These are phyloP conservation scores for Neodiprion pinetum DNA, from an alignment of 1,140 invertebrate genomes.

Conservation along the genomic window DNA sequence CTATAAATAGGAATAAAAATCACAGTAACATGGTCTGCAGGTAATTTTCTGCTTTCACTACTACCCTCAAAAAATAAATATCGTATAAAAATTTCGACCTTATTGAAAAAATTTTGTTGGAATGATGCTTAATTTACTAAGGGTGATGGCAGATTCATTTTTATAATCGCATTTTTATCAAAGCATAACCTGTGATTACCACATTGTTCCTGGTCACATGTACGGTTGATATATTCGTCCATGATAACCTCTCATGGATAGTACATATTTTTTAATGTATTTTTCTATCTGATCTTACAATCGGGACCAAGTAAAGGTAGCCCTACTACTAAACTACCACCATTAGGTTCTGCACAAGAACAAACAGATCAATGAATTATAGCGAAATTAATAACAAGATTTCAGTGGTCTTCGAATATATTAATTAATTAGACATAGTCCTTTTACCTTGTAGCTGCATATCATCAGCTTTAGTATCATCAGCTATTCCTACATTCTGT, in stretches of 20 bases:
- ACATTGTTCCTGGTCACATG: constrained; percentile 71
- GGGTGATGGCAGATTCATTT: constrained; percentile 20
- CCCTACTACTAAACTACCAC: constrained; percentile 88
- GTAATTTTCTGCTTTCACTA: not conserved
- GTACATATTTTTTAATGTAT: constrained; percentile 66
- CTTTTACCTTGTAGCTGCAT: constrained; percentile 37
- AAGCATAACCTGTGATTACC: constrained; percentile 80
- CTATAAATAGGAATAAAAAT: constrained; percentile 18
- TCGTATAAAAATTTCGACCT: not conserved
- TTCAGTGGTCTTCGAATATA: not conserved
- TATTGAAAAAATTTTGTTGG: not conserved
- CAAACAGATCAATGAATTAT: not conserved
- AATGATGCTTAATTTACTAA: constrained; percentile 36
- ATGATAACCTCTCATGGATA: constrained; percentile 82
- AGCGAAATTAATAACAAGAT: not conserved
- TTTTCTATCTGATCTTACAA: constrained; percentile 86
- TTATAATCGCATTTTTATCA: constrained; percentile 67
- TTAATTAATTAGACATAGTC: constrained; percentile 46
- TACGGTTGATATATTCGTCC: constrained; percentile 73
- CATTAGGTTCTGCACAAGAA: constrained; percentile 46
- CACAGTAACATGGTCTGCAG: not conserved
- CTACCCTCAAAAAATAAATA: not conserved
- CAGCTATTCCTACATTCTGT: constrained; percentile 49
- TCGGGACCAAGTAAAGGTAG: constrained; percentile 85
- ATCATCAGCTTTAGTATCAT: constrained; percentile 37